These are phyloP conservation scores for Nannobrachium achirus DNA, from an alignment of 2,113 vertebrate genomes.

Conservation along the genomic window DNA sequence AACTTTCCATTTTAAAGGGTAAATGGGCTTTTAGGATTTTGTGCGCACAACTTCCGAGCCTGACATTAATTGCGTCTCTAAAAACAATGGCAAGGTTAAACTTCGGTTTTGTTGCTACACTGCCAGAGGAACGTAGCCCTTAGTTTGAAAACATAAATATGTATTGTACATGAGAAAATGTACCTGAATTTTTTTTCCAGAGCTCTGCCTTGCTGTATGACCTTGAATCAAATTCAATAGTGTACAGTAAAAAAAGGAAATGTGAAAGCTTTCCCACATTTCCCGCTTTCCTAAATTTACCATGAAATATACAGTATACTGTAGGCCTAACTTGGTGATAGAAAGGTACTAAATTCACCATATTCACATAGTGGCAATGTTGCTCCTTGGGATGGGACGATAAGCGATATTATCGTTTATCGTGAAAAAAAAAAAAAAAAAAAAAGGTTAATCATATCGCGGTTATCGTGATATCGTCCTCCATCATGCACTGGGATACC, in stretches of 20 bases:
- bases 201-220: neutral
- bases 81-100: conserved; percentile 51
- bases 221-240: neutral
- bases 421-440: too few species aligned
- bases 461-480: too few species aligned
- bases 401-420: too few species aligned
- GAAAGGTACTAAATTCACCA: too few species aligned
- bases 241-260: neutral
- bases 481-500: too few species aligned
- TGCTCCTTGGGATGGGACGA: too few species aligned
- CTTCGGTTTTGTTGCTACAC: conserved; percentile 45
- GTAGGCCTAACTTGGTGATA: too few species aligned
- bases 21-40: conserved; percentile 58
- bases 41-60: conserved; percentile 37
- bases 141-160: conserved; percentile 19
- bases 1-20: conserved; percentile 73
- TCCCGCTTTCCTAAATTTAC: too few species aligned
- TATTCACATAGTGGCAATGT: too few species aligned
- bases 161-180: conserved; percentile 15
- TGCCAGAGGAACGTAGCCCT: conserved; percentile 25
- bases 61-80: conserved; percentile 59
- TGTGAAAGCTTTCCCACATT: too few species aligned
- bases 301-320: too few species aligned
- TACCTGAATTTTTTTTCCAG: neutral
- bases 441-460: too few species aligned